Conservation (phyloP, 1,140 invertebrate genomes). For the Harlomillsia oculata region DNA sequence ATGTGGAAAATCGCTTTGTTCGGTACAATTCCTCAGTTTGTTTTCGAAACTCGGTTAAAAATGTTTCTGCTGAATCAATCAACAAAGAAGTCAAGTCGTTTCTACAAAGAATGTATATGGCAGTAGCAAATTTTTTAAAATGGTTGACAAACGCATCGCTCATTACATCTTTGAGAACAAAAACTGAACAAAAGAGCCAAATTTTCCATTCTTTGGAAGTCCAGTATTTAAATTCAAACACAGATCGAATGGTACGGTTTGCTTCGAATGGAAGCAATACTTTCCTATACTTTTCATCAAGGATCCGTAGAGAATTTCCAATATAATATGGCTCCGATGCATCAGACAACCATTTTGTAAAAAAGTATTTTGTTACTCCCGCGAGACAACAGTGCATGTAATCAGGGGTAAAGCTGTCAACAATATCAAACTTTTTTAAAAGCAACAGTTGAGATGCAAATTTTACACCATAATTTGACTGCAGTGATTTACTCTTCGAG, state of each 20-base stretch:
- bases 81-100: slow-evolving; percentile 3
- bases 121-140: slow-evolving; percentile 24
- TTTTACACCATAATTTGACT: slow-evolving; percentile 30
- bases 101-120: slow-evolving; percentile 8
- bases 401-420: slow-evolving; percentile 34
- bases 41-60: slow-evolving; percentile 16
- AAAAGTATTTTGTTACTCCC: slow-evolving; percentile 30
- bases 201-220: slow-evolving; percentile 35
- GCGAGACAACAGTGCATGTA: slow-evolving; percentile 31
- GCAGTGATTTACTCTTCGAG: background rate
- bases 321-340: slow-evolving; percentile 20
- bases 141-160: slow-evolving; percentile 29
- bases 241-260: slow-evolving; percentile 23
- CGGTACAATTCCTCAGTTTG: slow-evolving; percentile 26
- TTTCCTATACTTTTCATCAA: slow-evolving; percentile 7
- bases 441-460: slow-evolving; percentile 23
- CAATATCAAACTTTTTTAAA: slow-evolving; percentile 33
- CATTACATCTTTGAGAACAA: slow-evolving; percentile 29
- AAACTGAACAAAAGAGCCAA: slow-evolving; percentile 32
- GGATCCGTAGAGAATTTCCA: slow-evolving; percentile 18
- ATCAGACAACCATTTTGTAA: slow-evolving; percentile 24
- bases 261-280: slow-evolving; percentile 29
- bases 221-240: slow-evolving; percentile 26
- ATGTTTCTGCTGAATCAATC: slow-evolving; percentile 13
- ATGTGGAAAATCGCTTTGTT: slow-evolving; percentile 23